phyloP scores from a whole-genome alignment of 2,888 invertebrate genomes.

The Psylliodes chrysocephalus region DNA sequence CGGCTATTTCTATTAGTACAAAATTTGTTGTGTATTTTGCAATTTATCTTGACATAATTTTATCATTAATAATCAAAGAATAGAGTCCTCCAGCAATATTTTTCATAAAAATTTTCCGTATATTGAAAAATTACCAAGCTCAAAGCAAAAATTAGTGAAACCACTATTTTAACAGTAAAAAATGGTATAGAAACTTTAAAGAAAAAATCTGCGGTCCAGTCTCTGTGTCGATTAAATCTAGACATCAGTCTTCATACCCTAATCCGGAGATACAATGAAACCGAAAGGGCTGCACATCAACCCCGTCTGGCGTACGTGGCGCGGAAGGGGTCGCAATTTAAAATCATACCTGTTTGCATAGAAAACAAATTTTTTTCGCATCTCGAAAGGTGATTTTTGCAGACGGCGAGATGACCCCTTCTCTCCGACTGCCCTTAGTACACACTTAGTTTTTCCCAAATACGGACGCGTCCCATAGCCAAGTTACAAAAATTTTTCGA shows the following conservation, averaged over 20 bases:
- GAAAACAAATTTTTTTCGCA: constrained; percentile 54
- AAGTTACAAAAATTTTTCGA: constrained; percentile 46
- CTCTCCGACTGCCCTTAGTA: constrained; percentile 49
- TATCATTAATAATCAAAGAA: too few relatives aligned
- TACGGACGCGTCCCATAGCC: constrained; percentile 50
- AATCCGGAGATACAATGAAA: constrained; percentile 41
- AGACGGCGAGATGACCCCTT: constrained; percentile 60
- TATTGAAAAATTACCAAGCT: too few relatives aligned
- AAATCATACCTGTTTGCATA: constrained; percentile 61
- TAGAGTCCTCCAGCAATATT: too few relatives aligned
- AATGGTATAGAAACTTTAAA: too few relatives aligned
- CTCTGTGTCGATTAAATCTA: constrained; percentile 38
- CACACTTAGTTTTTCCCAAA: constrained; percentile 51
- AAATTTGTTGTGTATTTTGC: too few relatives aligned
- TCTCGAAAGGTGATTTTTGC: constrained; percentile 58
- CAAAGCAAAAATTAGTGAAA: too few relatives aligned
- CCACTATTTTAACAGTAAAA: too few relatives aligned
- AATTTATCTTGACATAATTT: too few relatives aligned
- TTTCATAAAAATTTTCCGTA: too few relatives aligned
- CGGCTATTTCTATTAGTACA: too few relatives aligned
- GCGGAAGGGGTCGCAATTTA: constrained; percentile 53
- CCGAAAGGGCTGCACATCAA: constrained; percentile 36
- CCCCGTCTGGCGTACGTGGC: constrained; percentile 41
- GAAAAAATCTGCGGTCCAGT: constrained; percentile 26
- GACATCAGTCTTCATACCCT: constrained; percentile 37